Conservation (phyloP, 2,888 invertebrate species). For the Papilio elwesi region DNA sequence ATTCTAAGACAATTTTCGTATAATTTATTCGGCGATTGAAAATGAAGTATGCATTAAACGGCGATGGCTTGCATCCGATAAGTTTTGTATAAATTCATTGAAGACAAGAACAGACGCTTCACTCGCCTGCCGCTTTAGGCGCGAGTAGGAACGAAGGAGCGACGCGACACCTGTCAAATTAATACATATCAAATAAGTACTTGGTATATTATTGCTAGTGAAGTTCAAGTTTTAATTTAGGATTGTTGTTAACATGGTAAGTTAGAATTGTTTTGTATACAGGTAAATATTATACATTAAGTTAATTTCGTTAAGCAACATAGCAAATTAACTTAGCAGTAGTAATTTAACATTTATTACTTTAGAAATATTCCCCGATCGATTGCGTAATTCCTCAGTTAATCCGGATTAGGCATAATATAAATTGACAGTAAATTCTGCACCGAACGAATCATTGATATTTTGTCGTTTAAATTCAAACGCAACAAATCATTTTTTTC, state of each 20-base stretch:
- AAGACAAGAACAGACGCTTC: conserved; percentile 47
- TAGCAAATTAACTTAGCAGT: too few species aligned
- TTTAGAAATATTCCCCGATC: too few species aligned
- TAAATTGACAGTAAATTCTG: too few species aligned
- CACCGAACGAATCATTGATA: too few species aligned
- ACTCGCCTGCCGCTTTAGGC: conserved; percentile 51
- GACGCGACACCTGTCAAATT: neutral
- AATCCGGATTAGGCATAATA: too few species aligned
- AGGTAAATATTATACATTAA: too few species aligned
- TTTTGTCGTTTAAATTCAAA: too few species aligned
- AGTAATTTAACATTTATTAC: too few species aligned
- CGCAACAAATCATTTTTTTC: too few species aligned
- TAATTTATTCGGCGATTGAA: conserved; percentile 10
- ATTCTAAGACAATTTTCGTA: neutral
- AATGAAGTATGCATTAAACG: conserved; percentile 28
- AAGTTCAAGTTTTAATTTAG: conserved; percentile 10
- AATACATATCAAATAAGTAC: neutral
- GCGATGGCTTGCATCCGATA: conserved; percentile 27
- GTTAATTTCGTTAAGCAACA: too few species aligned
- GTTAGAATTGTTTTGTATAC: neutral
- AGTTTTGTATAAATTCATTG: conserved; percentile 62
- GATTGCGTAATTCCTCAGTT: too few species aligned
- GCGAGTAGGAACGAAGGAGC: conserved; percentile 43
- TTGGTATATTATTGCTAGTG: conserved; percentile 11
- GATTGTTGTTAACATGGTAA: conserved; percentile 33